Evolutionary conservation across 2,797 vertebrate species (phyloP).

Genomic region (Odontamblyopus lacepedii): DNA sequence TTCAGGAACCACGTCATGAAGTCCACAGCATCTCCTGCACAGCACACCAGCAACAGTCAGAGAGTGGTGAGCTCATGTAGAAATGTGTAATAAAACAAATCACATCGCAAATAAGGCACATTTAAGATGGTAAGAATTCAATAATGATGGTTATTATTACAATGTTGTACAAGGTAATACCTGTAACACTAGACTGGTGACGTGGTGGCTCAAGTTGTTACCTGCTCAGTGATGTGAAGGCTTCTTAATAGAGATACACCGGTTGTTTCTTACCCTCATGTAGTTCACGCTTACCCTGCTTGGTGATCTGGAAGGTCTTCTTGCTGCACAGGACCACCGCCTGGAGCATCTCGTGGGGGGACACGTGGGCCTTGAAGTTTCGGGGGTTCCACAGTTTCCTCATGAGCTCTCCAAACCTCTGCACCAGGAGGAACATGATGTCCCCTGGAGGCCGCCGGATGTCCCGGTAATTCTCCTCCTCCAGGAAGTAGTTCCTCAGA

Average conservation of each 20-base stretch:
- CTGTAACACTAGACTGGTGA: no score
- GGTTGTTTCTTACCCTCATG: no score
- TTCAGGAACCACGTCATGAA: conserved; percentile 98
- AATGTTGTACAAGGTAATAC: no score
- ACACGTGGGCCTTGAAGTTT: conserved; percentile 97
- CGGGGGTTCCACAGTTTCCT: conserved; percentile 96
- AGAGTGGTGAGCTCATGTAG: background rate
- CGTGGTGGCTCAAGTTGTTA: no score
- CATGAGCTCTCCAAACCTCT: conserved; percentile 97
- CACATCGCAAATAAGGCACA: no score
- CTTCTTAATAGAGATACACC: no score
- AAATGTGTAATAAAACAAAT: no score
- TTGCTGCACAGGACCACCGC: conserved; percentile 97
- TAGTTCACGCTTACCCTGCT: conserved; percentile 66
- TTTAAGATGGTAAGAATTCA: no score
- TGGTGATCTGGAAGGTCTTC: conserved; percentile 98
- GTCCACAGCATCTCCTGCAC: conserved; percentile 91
- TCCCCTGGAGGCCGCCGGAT: conserved; percentile 93
- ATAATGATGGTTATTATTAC: no score
- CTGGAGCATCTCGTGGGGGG: conserved; percentile 97
- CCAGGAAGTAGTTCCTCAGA: conserved; percentile 93
- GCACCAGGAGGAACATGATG: conserved; percentile 96
- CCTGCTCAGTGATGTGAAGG: no score
- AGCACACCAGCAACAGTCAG: background rate
- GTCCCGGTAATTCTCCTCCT: conserved; percentile 91